Evolutionary conservation across 1,140 invertebrate species (phyloP).

Genomic region (Sogatella furcifera): DNA sequence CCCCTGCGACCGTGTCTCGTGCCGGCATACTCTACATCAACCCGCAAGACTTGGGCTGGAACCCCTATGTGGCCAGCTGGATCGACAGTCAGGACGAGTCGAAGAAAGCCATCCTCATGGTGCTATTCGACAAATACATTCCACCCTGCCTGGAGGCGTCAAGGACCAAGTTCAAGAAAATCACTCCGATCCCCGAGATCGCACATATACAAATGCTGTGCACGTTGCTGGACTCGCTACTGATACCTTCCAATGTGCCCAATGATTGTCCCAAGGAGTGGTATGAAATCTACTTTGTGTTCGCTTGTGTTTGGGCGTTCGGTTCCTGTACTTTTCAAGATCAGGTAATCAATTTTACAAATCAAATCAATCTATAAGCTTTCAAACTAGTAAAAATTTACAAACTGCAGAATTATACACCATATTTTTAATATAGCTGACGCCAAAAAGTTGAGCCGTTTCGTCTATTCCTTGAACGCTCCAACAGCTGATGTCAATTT

Average conservation of each 20-base stretch:
- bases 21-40: conserved; percentile 88
- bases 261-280: conserved; percentile 82
- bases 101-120: conserved; percentile 68
- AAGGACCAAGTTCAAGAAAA: conserved; percentile 74
- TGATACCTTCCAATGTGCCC: conserved; percentile 69
- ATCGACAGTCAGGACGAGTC: conserved; percentile 64
- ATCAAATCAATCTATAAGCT: too few species aligned
- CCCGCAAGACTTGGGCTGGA: conserved; percentile 92
- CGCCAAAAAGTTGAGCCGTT: too few species aligned
- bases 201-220: conserved; percentile 86
- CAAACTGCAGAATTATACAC: too few species aligned
- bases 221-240: conserved; percentile 74
- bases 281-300: conserved; percentile 91
- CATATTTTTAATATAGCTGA: too few species aligned
- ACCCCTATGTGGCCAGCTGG: conserved; percentile 87
- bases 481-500: too few species aligned
- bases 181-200: conserved; percentile 84
- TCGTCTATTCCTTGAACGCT: too few species aligned
- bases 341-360: conserved; percentile 40
- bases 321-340: conserved; percentile 85
- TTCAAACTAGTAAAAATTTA: too few species aligned
- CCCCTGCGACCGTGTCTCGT: conserved; percentile 89
- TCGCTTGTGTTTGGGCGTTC: conserved; percentile 86
- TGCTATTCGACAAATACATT: conserved; percentile 94
- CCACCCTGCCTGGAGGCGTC: conserved; percentile 68